Evolutionary conservation across 2,113 vertebrate species (phyloP).

Genomic region (Caranx ignobilis): DNA sequence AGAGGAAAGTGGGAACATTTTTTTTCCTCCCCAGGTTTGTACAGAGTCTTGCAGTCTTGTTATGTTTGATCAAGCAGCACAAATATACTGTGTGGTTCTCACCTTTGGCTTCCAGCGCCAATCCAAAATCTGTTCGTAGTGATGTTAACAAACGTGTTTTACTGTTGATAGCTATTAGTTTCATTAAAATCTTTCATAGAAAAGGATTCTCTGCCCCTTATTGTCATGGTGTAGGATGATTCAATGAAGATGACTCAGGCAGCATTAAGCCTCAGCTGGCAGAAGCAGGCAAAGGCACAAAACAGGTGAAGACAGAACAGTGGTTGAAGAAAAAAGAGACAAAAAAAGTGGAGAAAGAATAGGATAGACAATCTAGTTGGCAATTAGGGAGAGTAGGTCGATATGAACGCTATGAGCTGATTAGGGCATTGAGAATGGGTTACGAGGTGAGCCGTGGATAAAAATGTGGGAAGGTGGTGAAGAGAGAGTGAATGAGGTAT

Average conservation of each 20-base stretch:
- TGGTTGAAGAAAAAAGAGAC: not conserved
- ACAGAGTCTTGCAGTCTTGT: not conserved
- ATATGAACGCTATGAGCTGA: not conserved
- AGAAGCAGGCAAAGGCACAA: not conserved
- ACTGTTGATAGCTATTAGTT: not conserved
- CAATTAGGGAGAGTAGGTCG: not conserved
- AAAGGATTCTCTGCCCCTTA: not conserved
- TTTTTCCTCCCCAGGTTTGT: not conserved
- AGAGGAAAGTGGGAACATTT: not conserved
- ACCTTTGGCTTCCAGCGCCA: not conserved
- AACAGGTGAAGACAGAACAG: not conserved
- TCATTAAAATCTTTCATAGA: not conserved
- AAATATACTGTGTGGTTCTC: not conserved
- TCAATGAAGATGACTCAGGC: not conserved
- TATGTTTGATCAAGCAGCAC: not conserved
- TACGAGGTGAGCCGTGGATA: not conserved
- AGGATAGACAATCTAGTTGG: not conserved
- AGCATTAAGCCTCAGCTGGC: not conserved
- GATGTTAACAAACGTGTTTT: not conserved
- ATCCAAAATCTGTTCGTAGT: not conserved
- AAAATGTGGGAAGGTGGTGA: not conserved
- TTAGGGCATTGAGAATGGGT: not conserved
- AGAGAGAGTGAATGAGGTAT: not conserved
- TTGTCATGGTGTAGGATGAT: not conserved
- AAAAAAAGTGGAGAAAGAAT: not conserved